phyloP scores from a whole-genome alignment of 2,888 invertebrate species.

The Gastrophysa polygoni region DNA sequence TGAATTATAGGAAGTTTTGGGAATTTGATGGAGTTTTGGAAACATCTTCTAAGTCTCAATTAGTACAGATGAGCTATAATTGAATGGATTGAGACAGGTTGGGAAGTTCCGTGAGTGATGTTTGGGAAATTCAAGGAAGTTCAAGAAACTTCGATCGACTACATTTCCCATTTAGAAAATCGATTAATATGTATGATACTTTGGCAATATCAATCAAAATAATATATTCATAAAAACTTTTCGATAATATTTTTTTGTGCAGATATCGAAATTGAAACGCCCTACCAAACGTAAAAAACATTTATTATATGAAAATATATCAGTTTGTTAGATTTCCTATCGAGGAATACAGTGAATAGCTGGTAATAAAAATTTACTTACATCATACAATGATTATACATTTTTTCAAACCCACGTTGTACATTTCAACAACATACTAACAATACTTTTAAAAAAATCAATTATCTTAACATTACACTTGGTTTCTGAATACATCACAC shows the following conservation, averaged over 20 bases:
- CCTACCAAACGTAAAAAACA: constrained; percentile 43
- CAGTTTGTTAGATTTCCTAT: constrained; percentile 50
- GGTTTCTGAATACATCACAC: constrained; percentile 8
- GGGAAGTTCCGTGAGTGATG: too few relatives aligned
- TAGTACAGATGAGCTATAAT: too few relatives aligned
- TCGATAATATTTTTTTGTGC: neutral
- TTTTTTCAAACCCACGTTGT: constrained; percentile 44
- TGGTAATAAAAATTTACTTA: constrained; percentile 55
- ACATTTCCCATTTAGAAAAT: too few relatives aligned
- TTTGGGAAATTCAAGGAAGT: too few relatives aligned
- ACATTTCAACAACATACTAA: constrained; percentile 41
- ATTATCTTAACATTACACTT: constrained; percentile 30
- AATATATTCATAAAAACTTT: neutral
- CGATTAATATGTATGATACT: too few relatives aligned
- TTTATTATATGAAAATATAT: constrained; percentile 52
- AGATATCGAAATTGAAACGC: constrained; percentile 16
- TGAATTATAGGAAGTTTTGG: too few relatives aligned
- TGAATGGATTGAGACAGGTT: too few relatives aligned
- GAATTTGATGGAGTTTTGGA: too few relatives aligned
- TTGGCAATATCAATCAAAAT: too few relatives aligned
- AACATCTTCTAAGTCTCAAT: too few relatives aligned
- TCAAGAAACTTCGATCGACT: too few relatives aligned
- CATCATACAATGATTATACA: constrained; percentile 50
- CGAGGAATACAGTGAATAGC: constrained; percentile 50
- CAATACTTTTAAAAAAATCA: constrained; percentile 33